These are phyloP conservation scores for Pocillopora meandrina DNA, from an alignment of 92 coral and sea anemone species.

Conservation along the genomic window DNA sequence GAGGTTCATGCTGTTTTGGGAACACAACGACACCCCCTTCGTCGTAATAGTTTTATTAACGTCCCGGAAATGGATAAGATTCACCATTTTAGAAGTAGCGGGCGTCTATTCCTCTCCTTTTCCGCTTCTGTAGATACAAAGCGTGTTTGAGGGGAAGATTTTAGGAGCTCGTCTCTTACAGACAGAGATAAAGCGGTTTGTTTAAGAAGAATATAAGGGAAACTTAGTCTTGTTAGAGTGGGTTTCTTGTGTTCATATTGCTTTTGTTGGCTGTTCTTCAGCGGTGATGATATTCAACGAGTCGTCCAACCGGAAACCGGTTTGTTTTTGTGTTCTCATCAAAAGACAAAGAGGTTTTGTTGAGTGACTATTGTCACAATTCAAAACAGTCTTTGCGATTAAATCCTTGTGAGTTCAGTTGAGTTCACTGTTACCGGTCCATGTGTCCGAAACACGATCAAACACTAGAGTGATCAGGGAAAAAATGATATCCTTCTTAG, in stretches of 20 bases:
- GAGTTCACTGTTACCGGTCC: background rate
- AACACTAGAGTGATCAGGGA: background rate
- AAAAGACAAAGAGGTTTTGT: slow-evolving; percentile 25
- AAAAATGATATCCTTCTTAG: no score
- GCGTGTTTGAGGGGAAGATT: no score
- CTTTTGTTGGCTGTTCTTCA: background rate
- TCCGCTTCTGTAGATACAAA: no score
- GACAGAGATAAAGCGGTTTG: no score
- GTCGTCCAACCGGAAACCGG: slow-evolving; percentile 17
- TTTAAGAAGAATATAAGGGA: no score
- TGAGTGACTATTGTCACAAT: slow-evolving; percentile 5
- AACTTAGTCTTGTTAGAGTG: background rate
- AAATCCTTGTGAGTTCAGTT: background rate
- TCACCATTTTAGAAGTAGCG: no score
- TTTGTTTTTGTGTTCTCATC: background rate
- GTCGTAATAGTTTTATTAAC: no score
- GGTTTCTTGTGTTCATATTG: background rate
- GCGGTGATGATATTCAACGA: background rate
- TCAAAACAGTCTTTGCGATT: slow-evolving; percentile 1
- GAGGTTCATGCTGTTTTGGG: no score
- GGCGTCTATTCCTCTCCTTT: no score
- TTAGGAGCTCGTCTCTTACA: no score
- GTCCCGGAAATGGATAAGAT: no score
- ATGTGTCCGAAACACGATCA: background rate
- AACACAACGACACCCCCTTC: no score